Conservation (phyloP, 1,140 invertebrate species). For the Pomacea maculata region DNA sequence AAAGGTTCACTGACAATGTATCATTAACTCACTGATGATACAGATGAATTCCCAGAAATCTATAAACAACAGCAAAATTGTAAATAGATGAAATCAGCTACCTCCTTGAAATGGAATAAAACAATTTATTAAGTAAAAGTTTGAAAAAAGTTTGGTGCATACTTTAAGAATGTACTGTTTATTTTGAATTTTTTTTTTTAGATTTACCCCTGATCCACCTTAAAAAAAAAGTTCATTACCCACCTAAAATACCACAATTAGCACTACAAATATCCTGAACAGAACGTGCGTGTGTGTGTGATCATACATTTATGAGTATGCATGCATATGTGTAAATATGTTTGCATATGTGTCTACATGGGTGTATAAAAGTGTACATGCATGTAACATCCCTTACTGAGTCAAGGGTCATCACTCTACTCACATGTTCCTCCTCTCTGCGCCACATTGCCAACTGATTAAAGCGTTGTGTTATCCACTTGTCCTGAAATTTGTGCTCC, state of each 20-base stretch:
- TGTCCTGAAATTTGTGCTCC: conserved; percentile 64
- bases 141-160: no score
- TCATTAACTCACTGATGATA: no score
- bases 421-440: conserved; percentile 49
- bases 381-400: neutral
- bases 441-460: conserved; percentile 39
- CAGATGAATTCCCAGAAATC: no score
- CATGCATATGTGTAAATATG: neutral
- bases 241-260: neutral
- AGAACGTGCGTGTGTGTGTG: neutral
- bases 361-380: neutral
- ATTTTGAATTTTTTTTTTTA: no score
- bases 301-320: neutral
- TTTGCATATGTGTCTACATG: neutral
- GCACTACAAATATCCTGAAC: neutral
- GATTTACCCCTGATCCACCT: no score
- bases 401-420: neutral
- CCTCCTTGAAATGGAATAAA: no score
- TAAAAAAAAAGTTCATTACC: no score
- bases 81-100: no score
- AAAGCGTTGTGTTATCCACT: conserved; percentile 54
- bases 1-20: no score
- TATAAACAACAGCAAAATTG: no score
- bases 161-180: no score
- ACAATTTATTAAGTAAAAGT: no score